Evolutionary conservation across 1,140 invertebrate genomes (phyloP).

Genomic region (Papilio machaon): DNA sequence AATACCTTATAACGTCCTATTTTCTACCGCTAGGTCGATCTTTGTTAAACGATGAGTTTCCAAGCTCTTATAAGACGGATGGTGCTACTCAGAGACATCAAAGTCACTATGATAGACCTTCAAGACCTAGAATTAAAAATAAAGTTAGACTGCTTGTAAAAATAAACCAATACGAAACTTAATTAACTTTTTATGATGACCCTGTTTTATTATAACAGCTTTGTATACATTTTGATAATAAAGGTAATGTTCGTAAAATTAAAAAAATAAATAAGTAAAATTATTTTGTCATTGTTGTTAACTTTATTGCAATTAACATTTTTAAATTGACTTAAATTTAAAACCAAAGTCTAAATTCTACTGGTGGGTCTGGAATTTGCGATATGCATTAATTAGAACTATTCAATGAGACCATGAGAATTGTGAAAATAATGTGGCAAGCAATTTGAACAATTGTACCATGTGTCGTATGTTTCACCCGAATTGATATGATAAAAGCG

Average conservation of each 20-base stretch:
- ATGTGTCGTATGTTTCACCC: not conserved
- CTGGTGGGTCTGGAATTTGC: too few species aligned
- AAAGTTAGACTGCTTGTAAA: not conserved
- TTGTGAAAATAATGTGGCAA: not conserved
- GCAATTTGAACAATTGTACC: not conserved
- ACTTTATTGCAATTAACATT: not conserved
- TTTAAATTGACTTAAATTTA: too few species aligned
- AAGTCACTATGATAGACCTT: slow-evolving; percentile 4
- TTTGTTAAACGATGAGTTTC: slow-evolving; percentile 4
- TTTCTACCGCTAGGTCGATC: not conserved
- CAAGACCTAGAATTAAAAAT: slow-evolving; percentile 16
- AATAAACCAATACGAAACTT: slow-evolving; percentile 7
- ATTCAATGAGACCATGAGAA: not conserved
- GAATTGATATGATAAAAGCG: not conserved
- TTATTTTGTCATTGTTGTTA: not conserved
- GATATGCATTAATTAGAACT: not conserved
- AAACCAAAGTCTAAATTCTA: too few species aligned
- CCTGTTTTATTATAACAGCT: not conserved
- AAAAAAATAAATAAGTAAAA: too few species aligned
- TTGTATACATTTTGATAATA: not conserved
- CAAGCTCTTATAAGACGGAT: not conserved
- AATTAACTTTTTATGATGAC: not conserved
- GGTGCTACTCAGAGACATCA: not conserved
- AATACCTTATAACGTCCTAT: not conserved
- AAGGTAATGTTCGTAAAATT: not conserved